phyloP scores from a whole-genome alignment of 1,140 invertebrate species.

The Drosophila ficusphila region DNA sequence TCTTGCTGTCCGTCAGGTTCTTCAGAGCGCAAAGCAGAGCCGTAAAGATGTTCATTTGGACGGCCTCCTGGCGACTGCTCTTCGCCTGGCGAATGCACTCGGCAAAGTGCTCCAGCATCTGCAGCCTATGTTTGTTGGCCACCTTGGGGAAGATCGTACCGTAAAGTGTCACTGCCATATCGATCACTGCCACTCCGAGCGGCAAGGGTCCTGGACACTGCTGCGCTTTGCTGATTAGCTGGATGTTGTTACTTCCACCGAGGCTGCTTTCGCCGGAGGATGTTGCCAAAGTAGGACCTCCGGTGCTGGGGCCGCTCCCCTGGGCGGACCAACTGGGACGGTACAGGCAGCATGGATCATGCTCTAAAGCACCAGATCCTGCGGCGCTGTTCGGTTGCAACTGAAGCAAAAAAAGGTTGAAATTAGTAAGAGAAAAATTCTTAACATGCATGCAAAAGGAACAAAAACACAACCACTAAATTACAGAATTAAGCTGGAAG shows the following conservation, averaged over 20 bases:
- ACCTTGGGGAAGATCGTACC: constrained; percentile 97
- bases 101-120: constrained; percentile 98
- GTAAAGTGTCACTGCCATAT: constrained; percentile 96
- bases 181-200: constrained; percentile 98
- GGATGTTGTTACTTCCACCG: constrained; percentile 58
- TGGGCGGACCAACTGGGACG: constrained; percentile 82
- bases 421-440: not conserved
- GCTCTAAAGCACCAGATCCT: constrained; percentile 97
- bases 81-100: constrained; percentile 98
- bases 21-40: constrained; percentile 95
- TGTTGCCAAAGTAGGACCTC: constrained; percentile 2
- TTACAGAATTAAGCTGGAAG: no score
- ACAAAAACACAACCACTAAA: not conserved
- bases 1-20: constrained; percentile 94
- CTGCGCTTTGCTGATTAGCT: constrained; percentile 82
- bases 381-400: constrained; percentile 95
- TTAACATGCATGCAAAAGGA: not conserved
- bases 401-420: constrained; percentile 84
- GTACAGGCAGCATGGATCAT: constrained; percentile 96
- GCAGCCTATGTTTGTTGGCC: constrained; percentile 96
- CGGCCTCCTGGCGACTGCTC: constrained; percentile 95
- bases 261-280: not conserved
- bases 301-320: constrained; percentile 85
- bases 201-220: constrained; percentile 91
- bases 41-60: constrained; percentile 98